Conservation (phyloP, 2,888 invertebrate genomes). For the Cantharis rufa region DNA sequence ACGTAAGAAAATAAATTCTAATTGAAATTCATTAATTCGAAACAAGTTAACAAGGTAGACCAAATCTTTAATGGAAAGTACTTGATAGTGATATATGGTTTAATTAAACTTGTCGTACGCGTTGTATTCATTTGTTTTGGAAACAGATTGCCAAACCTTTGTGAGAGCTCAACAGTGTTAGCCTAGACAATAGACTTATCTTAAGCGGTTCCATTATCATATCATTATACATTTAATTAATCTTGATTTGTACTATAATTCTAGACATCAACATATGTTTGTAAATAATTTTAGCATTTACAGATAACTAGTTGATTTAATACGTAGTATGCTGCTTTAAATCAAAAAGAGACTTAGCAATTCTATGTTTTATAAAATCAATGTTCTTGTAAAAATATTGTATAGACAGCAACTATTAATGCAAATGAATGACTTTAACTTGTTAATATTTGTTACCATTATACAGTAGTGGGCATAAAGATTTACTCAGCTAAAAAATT, state of each 20-base stretch:
- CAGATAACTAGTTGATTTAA: background rate
- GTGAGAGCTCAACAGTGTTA: conserved; percentile 40
- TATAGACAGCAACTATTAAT: too few species aligned
- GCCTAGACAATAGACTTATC: conserved; percentile 46
- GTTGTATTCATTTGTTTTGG: conserved; percentile 57
- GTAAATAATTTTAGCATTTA: conserved; percentile 9
- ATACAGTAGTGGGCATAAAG: too few species aligned
- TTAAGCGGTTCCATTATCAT: conserved; percentile 44
- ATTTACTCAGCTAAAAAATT: too few species aligned
- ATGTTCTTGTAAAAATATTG: too few species aligned
- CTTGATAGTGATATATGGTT: conserved; percentile 55
- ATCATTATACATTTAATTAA: conserved; percentile 43
- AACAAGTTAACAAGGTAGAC: conserved; percentile 54
- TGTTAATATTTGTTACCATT: too few species aligned
- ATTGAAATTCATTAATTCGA: conserved; percentile 54
- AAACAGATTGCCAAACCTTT: conserved; percentile 54
- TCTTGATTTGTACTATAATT: conserved; percentile 36
- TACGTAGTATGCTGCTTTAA: background rate
- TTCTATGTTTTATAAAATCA: background rate
- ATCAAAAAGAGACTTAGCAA: background rate
- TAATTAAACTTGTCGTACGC: conserved; percentile 57
- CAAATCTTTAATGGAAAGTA: conserved; percentile 47
- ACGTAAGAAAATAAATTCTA: conserved; percentile 47
- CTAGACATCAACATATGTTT: conserved; percentile 43
- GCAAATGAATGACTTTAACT: too few species aligned